Conservation (phyloP, 2,888 invertebrate genomes). For the Orthosia incerta region DNA sequence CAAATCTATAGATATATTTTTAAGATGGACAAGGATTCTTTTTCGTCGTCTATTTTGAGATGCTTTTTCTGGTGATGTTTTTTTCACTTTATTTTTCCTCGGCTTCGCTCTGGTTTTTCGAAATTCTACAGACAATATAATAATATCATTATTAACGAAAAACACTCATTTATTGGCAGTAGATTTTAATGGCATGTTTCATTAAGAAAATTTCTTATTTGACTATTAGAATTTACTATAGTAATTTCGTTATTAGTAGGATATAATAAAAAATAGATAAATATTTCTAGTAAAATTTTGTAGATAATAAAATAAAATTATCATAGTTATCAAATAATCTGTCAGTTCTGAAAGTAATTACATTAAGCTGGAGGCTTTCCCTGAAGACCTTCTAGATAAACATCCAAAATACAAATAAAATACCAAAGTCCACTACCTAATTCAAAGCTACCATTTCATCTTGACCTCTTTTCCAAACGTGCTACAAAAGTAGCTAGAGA, state of each 20-base stretch:
- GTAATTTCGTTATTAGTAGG: neutral
- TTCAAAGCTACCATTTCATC: conserved; percentile 21
- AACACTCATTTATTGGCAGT: no score
- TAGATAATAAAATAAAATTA: neutral
- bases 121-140: neutral
- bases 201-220: no score
- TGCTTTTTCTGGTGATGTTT: no score
- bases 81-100: neutral
- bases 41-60: neutral
- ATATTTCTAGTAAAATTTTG: neutral
- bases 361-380: neutral
- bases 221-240: neutral
- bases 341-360: conserved; percentile 4
- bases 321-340: neutral
- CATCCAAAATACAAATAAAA: conserved; percentile 12
- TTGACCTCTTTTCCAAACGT: conserved; percentile 16
- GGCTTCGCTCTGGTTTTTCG: no score
- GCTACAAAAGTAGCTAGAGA: conserved; percentile 1
- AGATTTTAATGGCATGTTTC: no score
- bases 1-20: conserved; percentile 26
- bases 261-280: neutral
- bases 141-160: neutral
- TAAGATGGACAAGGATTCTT: neutral
- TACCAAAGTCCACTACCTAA: conserved; percentile 9
- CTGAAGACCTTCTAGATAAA: neutral